Evolutionary conservation across 2,888 invertebrate genomes (phyloP).

Genomic region (Spisula subtruncata): DNA sequence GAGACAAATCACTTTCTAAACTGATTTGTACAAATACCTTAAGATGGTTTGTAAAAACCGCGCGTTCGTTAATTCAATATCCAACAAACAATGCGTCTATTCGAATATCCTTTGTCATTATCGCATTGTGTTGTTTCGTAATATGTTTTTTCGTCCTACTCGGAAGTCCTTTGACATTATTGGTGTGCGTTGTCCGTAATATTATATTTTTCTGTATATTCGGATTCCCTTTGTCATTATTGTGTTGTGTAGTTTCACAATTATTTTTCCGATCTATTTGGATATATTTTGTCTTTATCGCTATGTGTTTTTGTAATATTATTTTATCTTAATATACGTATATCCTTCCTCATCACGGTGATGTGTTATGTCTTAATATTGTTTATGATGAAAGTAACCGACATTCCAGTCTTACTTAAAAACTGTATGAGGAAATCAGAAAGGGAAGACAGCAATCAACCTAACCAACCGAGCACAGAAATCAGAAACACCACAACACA

Average conservation of each 20-base stretch:
- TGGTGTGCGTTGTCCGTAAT: background rate
- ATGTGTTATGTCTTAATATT: background rate
- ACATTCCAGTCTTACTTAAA: background rate
- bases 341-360: background rate
- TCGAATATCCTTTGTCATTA: slow-evolving; percentile 18
- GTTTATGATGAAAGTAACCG: no score
- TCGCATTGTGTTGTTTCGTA: background rate
- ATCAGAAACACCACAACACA: no score
- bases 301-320: background rate
- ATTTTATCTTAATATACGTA: background rate
- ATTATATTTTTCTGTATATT: background rate
- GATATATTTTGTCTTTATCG: slow-evolving; percentile 2
- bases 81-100: background rate
- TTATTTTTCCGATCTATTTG: background rate
- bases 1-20: background rate
- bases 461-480: no score
- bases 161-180: slow-evolving; percentile 8
- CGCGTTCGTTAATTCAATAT: background rate
- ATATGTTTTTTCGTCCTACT: background rate
- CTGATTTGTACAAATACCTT: background rate
- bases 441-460: no score
- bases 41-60: background rate
- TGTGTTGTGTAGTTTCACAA: no score
- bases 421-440: no score
- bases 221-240: slow-evolving; percentile 13